Evolutionary conservation across 2,888 invertebrate species (phyloP).

Genomic region (Acleris holmiana): DNA sequence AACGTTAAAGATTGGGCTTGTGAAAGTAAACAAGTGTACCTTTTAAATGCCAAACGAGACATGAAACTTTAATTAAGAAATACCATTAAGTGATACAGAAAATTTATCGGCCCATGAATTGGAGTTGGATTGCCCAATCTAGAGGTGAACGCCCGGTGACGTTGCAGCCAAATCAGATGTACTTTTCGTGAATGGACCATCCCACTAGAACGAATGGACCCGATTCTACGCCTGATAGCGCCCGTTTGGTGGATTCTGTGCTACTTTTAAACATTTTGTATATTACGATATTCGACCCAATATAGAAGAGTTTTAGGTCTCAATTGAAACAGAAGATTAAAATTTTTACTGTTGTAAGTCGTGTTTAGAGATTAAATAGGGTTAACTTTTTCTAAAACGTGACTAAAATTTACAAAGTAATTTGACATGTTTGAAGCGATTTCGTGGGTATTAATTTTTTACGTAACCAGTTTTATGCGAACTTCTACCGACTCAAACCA

Average conservation of each 20-base stretch:
- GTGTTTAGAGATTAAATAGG: conserved; percentile 25
- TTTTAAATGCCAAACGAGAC: conserved; percentile 22
- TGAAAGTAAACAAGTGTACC: conserved; percentile 16
- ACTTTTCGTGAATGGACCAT: conserved; percentile 68
- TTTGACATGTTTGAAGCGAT: conserved; percentile 10
- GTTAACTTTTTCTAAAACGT: conserved; percentile 33
- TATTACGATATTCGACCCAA: conserved; percentile 13
- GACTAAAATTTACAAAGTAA: conserved; percentile 26
- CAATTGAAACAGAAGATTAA: conserved; percentile 6
- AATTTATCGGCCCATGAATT: conserved; percentile 51
- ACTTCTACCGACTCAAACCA: conserved; percentile 1
- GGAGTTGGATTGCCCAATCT: conserved; percentile 61
- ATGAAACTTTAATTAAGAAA: conserved; percentile 42
- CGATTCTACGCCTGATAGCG: conserved; percentile 54
- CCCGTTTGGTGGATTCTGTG: conserved; percentile 37
- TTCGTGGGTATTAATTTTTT: not conserved
- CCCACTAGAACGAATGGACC: conserved; percentile 52
- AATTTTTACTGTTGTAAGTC: conserved; percentile 32
- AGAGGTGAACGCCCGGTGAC: conserved; percentile 57
- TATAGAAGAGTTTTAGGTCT: conserved; percentile 9
- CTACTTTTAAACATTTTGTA: conserved; percentile 24
- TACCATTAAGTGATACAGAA: conserved; percentile 44
- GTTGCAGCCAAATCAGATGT: conserved; percentile 55
- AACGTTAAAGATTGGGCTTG: conserved; percentile 1
- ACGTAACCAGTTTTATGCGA: not conserved